Evolutionary conservation across 2,797 vertebrate genomes (phyloP).

Genomic region (Muscicapa striata): DNA sequence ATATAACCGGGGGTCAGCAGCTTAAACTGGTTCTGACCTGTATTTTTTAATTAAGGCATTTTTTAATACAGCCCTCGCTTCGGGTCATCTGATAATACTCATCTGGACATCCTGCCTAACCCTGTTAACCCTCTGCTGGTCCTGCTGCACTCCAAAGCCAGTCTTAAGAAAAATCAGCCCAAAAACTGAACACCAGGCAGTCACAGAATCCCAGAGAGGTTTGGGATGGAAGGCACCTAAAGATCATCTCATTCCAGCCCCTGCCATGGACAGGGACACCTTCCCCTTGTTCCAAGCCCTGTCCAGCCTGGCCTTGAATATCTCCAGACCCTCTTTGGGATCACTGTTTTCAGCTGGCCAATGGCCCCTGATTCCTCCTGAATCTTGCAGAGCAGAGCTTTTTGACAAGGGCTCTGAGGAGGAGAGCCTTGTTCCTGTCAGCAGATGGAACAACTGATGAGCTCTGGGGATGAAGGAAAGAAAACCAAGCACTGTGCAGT

Average conservation of each 20-base stretch:
- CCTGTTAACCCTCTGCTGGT: slow-evolving; percentile 12
- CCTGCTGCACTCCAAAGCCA: slow-evolving; percentile 8
- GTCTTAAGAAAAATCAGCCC: not conserved
- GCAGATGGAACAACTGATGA: not conserved
- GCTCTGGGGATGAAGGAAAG: not conserved
- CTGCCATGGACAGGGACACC: not conserved
- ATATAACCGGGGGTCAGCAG: slow-evolving; percentile 40
- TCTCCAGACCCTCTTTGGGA: not conserved
- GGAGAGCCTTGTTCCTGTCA: not conserved
- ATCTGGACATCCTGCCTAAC: slow-evolving; percentile 29
- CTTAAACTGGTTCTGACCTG: slow-evolving; percentile 32
- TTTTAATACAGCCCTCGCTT: slow-evolving; percentile 59
- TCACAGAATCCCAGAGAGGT: not conserved
- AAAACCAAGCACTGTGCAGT: not conserved
- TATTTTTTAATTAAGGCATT: slow-evolving; percentile 67
- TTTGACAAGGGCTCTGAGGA: not conserved
- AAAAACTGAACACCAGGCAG: not conserved
- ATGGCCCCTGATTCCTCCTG: not conserved
- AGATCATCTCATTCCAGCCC: not conserved
- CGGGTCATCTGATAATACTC: slow-evolving; percentile 48
- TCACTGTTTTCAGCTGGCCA: not conserved
- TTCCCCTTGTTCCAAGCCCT: not conserved
- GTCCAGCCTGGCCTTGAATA: not conserved
- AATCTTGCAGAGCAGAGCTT: not conserved
- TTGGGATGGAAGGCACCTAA: not conserved